These are phyloP conservation scores for Drosophila fulvimacula DNA, from an alignment of 2,888 invertebrate species.

Conservation along the genomic window DNA sequence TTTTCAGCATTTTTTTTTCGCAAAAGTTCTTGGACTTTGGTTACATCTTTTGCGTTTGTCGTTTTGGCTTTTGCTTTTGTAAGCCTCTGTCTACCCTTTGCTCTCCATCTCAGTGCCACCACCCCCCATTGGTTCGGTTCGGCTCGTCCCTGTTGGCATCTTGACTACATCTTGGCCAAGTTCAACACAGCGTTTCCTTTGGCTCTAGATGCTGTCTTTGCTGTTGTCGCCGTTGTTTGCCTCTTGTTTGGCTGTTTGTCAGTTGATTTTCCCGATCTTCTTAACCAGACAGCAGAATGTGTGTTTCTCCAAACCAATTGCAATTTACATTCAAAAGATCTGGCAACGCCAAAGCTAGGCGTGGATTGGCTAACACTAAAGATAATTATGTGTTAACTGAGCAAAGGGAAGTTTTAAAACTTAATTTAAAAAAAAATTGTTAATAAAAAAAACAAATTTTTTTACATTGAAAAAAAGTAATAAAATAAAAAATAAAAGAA, in stretches of 20 bases:
- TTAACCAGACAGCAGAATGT: constrained; percentile 6
- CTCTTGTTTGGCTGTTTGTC: constrained; percentile 60
- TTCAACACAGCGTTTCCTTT: constrained; percentile 32
- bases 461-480: too few relatives aligned
- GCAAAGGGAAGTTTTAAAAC: too few relatives aligned
- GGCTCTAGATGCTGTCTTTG: constrained; percentile 43
- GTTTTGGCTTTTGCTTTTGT: constrained; percentile 51
- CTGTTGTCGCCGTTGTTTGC: constrained; percentile 15
- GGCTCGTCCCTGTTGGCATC: constrained; percentile 31
- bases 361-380: not conserved
- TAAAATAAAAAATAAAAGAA: too few relatives aligned
- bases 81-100: constrained; percentile 4
- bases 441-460: too few relatives aligned
- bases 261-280: constrained; percentile 10
- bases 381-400: not conserved
- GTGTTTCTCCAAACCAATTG: constrained; percentile 4
- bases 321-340: constrained; percentile 8
- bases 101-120: constrained; percentile 2
- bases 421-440: too few relatives aligned
- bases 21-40: constrained; percentile 51
- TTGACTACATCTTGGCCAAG: constrained; percentile 9
- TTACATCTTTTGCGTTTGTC: constrained; percentile 54
- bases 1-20: constrained; percentile 14
- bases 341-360: not conserved
- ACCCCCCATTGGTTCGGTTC: constrained; percentile 4